phyloP scores from a whole-genome alignment of 1,140 invertebrate genomes.

The Drosophila lowei region DNA sequence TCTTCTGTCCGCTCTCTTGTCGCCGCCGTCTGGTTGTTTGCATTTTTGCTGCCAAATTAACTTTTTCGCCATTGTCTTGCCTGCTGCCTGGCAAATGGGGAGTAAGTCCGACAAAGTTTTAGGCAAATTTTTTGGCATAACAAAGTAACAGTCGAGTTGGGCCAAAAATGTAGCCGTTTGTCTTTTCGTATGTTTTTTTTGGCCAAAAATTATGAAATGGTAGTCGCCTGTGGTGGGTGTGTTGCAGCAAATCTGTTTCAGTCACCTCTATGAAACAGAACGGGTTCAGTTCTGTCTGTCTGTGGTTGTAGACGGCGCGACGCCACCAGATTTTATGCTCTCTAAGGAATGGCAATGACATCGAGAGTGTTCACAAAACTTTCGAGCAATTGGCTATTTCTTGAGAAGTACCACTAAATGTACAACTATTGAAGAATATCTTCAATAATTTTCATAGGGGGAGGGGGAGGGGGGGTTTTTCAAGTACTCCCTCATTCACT shows the following conservation, averaged over 20 bases:
- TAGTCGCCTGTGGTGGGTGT: conserved; percentile 55
- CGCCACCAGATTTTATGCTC: conserved; percentile 50
- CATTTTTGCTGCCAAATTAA: conserved; percentile 78
- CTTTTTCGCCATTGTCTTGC: conserved; percentile 73
- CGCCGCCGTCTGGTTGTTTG: conserved; percentile 67
- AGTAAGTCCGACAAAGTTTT: conserved; percentile 50
- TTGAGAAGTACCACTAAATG: background rate
- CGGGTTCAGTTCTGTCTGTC: conserved; percentile 6
- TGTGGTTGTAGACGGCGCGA: conserved; percentile 52
- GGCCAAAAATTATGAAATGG: conserved; percentile 72
- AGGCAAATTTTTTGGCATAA: conserved; percentile 78
- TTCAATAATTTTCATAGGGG: background rate
- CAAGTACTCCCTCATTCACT: conserved; percentile 4
- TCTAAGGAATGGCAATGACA: conserved; percentile 43
- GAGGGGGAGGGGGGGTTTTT: too few relatives aligned
- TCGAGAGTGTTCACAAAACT: conserved; percentile 59
- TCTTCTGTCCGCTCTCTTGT: background rate
- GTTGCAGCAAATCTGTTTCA: conserved; percentile 42
- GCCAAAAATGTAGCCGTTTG: conserved; percentile 57
- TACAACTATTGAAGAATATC: too few relatives aligned
- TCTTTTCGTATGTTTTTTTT: conserved; percentile 58
- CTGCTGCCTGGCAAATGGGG: conserved; percentile 1
- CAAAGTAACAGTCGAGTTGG: conserved; percentile 51
- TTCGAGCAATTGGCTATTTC: conserved; percentile 12
- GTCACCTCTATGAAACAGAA: background rate